Evolutionary conservation across 1,140 invertebrate genomes (phyloP), one percentile per base, ranked within the genome.

Genomic region (Polypedilum pembai): DNA sequence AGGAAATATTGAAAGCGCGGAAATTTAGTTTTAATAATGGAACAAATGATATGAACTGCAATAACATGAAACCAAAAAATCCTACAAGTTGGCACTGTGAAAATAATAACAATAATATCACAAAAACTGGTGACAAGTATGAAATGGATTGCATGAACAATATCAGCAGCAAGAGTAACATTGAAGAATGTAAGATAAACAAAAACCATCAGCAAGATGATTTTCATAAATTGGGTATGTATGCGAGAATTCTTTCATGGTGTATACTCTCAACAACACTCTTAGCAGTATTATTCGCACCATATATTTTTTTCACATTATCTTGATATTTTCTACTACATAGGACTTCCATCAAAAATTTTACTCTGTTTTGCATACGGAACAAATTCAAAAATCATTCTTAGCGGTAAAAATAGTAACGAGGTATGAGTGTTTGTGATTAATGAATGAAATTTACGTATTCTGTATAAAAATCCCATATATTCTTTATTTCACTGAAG

Each of bases 321-420:
- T 41, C 10, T 10, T 40, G 17, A 65, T 75, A 12, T 75, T 65
- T 74, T 20, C 66, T 77, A 69, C 74, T 76, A 18, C 77, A 24
- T 79, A 88, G 87, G 86, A 24, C 78, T 86, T 18, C 85, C 85
- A 81, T 79, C 86, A 5, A 86, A 85, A 78, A 80, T 87, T 74
- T 77, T 90, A 73, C 78, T 89, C 73, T 87, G 87, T 2, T 90
- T 90, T 79, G 88, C 87, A 17, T 84, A 86, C 8, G 80, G 87
- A 15, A 82, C 83, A 8, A 85, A 85, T 75, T 83, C 83, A 1
- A 78, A 83, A 45, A 82, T 82, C 4, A 84, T 85, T 63, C 80
- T 85, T 65, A 83, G 79, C 74, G 83, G 81, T 17, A 80, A 83
- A 74, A 77, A 79, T 24, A 78, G 78, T 65, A 79, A 80, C 76